Conservation (phyloP, 2,113 vertebrate genomes). For the Pangasianodon gigas region DNA sequence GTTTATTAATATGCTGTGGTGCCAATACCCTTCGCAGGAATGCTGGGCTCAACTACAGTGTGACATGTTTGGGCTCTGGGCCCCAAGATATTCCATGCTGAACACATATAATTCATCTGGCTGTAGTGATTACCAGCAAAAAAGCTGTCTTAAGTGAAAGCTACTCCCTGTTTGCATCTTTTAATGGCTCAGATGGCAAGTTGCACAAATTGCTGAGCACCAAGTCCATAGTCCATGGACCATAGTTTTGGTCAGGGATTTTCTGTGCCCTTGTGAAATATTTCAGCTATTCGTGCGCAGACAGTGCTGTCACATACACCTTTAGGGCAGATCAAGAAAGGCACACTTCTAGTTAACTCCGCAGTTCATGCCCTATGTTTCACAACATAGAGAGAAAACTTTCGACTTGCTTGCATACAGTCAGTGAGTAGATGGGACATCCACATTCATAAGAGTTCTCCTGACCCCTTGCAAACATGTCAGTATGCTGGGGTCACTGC, state of each 20-base stretch:
- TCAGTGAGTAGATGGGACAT: background rate
- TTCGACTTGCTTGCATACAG: background rate
- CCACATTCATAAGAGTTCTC: background rate
- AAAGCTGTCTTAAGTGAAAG: background rate
- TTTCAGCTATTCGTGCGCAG: background rate
- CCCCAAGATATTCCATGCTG: no score
- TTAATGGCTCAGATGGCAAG: background rate
- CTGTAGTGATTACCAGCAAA: no score
- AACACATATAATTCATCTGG: no score
- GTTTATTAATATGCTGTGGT: background rate
- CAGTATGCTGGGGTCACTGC: background rate
- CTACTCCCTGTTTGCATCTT: background rate
- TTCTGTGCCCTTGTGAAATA: background rate
- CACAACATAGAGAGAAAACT: background rate
- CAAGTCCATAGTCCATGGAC: no score
- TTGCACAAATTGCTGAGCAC: no score
- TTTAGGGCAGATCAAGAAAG: background rate
- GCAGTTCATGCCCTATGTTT: background rate
- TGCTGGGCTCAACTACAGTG: background rate
- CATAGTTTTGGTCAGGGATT: no score
- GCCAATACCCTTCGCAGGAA: background rate
- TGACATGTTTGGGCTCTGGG: background rate
- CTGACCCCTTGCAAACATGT: background rate
- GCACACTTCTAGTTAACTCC: background rate
- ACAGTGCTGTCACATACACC: background rate